Percentiles rank a stretch among this genome's conserved stretches.
Evolutionary conservation across 1,140 invertebrate genomes (phyloP).

Genomic region (Melipona quadrifasciata): DNA sequence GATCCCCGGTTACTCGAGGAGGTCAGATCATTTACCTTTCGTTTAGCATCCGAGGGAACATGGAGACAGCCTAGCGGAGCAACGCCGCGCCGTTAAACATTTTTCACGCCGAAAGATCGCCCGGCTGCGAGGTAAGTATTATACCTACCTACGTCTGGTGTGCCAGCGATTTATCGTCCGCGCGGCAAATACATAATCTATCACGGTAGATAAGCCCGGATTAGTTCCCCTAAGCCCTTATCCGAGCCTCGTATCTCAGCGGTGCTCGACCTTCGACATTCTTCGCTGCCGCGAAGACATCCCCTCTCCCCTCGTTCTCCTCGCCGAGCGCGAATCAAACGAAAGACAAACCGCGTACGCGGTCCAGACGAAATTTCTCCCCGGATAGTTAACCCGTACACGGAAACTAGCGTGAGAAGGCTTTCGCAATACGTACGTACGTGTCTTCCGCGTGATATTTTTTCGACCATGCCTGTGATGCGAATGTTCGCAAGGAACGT

Average conservation of each 20-base stretch:
- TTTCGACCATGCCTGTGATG: not conserved
- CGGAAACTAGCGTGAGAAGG: not conserved
- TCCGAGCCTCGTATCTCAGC: constrained; percentile 47
- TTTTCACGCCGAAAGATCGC: constrained; percentile 41
- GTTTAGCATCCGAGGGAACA: not conserved
- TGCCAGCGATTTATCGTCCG: constrained; percentile 57
- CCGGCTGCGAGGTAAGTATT: constrained; percentile 24
- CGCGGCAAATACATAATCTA: constrained; percentile 66
- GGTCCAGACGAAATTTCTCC: not conserved
- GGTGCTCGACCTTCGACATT: constrained; percentile 53
- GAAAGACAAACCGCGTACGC: not conserved
- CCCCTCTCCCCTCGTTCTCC: not conserved
- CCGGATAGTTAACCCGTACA: not conserved
- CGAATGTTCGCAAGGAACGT: not conserved
- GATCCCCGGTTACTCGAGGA: not conserved
- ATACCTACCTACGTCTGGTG: not conserved
- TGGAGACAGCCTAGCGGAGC: not conserved
- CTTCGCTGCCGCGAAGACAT: constrained; percentile 5
- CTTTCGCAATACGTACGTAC: too few species aligned
- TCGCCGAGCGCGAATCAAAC: not conserved
- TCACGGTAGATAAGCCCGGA: constrained; percentile 57
- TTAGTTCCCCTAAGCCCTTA: constrained; percentile 60
- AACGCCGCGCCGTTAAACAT: constrained; percentile 47
- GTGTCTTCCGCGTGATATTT: not conserved
- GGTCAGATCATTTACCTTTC: not conserved